phyloP scores from a whole-genome alignment of 2,888 invertebrate genomes.

The Drosophila kokeensis region DNA sequence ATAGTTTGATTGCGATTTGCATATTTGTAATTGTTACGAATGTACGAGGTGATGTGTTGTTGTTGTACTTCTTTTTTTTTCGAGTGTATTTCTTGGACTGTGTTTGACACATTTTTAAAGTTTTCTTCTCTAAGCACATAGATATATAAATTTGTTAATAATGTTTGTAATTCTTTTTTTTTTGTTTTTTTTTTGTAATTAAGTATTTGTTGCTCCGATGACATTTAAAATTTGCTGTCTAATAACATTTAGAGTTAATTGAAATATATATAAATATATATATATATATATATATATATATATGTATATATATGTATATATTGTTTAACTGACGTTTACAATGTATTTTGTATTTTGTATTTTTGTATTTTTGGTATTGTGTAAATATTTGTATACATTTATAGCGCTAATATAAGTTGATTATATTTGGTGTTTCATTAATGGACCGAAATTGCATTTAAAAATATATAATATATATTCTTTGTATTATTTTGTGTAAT shows the following conservation, averaged over 20 bases:
- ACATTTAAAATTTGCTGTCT: slow-evolving; percentile 56
- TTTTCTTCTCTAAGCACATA: slow-evolving; percentile 26
- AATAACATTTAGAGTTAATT: slow-evolving; percentile 73
- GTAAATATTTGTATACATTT: slow-evolving; percentile 46
- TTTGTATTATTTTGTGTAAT: slow-evolving; percentile 42
- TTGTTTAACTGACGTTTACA: slow-evolving; percentile 26
- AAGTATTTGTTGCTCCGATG: slow-evolving; percentile 40
- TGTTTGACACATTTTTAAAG: slow-evolving; percentile 50
- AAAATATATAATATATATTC: slow-evolving; percentile 65
- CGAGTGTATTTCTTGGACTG: slow-evolving; percentile 32
- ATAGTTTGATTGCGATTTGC: slow-evolving; percentile 33
- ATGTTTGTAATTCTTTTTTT: slow-evolving; percentile 13
- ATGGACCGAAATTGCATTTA: slow-evolving; percentile 78
- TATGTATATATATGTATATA: not conserved
- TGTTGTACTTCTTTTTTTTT: slow-evolving; percentile 11
- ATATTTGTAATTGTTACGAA: slow-evolving; percentile 6
- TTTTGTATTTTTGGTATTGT: slow-evolving; percentile 20
- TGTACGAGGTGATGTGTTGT: slow-evolving; percentile 10
- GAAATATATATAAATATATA: slow-evolving; percentile 37
- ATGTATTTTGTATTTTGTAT: slow-evolving; percentile 30
- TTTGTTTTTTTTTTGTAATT: slow-evolving; percentile 13
- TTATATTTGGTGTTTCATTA: slow-evolving; percentile 69
- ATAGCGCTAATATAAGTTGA: slow-evolving; percentile 66
- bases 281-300: not conserved
- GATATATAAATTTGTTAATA: slow-evolving; percentile 45